Base-by-base conservation (phyloP, 2,113 vertebrate genomes). In the Accipiter virgatus region DNA sequence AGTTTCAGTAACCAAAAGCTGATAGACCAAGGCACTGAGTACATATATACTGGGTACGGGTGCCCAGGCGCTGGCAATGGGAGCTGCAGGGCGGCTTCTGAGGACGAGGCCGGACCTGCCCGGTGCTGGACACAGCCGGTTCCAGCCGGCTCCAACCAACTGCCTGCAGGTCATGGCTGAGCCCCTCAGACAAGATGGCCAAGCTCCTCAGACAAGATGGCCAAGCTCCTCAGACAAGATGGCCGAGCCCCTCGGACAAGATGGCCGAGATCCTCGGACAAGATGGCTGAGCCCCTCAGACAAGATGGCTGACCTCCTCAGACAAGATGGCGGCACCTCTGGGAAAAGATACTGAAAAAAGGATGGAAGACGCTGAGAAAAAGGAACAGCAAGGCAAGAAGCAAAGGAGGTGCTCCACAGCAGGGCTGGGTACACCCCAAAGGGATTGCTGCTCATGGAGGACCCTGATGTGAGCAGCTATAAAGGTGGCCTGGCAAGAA, bases 301-400 rank as follows among this genome's bases (percentile, higher is more conserved):
- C 48, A 50, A 50, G 48, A 50, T 26, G 48, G 48, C 48, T 1
- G 19, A 36, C 36, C 21, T 15, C 50, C 5, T 4, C 21, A 13
- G 22, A 3, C 43, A 29, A 0, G 6, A 1, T 21, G 4, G 43
- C 0, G 4, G 9, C 1, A 0, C 13, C 22, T 52, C 43, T 38
- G 34, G 43, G 19, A 56, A 66, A 52, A 52, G 8, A 26, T 31
- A 34, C 16, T 42, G 11, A 31, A 38, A 58, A 47, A 47, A 55
- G 14, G 3, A 13, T 19, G 9, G 10, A 7, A 58, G 90, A 59
- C 4, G 3, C 16, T 40, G 36, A 43, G 26, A 34, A 75, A 74
- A 86, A 52, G 16, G 9, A 85, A 40, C 22, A 85, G 32, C 3
- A 29, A 48, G 11, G 23, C 43, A 68, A 71, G 42, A 74, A 74